These are phyloP conservation scores for Spea multiplicata DNA, from an alignment of 2,113 vertebrate genomes.

Conservation along the genomic window DNA sequence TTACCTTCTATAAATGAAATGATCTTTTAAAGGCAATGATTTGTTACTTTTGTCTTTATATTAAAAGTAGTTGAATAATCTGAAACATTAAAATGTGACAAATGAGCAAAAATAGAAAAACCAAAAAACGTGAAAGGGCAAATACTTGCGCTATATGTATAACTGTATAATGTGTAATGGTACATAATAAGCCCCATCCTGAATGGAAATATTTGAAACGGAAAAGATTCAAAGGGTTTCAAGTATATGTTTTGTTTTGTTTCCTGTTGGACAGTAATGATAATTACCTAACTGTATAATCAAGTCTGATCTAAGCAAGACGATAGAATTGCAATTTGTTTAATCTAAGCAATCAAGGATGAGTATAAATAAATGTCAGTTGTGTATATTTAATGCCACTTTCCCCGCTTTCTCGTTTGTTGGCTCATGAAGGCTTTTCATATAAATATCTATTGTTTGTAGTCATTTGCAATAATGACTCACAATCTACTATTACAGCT, in stretches of 20 bases:
- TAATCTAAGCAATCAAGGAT: constrained; percentile 40
- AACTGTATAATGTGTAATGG: too few relatives aligned
- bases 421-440: constrained; percentile 10
- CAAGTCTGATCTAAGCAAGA: constrained; percentile 15
- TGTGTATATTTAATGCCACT: constrained; percentile 29
- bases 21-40: too few relatives aligned
- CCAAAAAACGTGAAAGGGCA: too few relatives aligned
- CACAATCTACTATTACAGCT: neutral
- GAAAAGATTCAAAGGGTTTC: neutral
- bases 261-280: constrained; percentile 30
- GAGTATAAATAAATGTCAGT: constrained; percentile 33
- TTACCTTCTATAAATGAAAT: too few relatives aligned
- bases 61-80: too few relatives aligned
- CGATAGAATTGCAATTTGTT: constrained; percentile 19
- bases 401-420: constrained; percentile 1
- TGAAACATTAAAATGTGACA: too few relatives aligned
- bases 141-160: too few relatives aligned
- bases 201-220: neutral
- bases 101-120: too few relatives aligned
- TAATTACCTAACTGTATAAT: constrained; percentile 43
- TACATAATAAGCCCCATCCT: neutral
- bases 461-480: neutral
- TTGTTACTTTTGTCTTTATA: too few relatives aligned
- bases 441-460: constrained; percentile 18
- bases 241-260: constrained; percentile 4